phyloP scores from a whole-genome alignment of 1,140 invertebrate genomes.

The Sycophila sp. region DNA sequence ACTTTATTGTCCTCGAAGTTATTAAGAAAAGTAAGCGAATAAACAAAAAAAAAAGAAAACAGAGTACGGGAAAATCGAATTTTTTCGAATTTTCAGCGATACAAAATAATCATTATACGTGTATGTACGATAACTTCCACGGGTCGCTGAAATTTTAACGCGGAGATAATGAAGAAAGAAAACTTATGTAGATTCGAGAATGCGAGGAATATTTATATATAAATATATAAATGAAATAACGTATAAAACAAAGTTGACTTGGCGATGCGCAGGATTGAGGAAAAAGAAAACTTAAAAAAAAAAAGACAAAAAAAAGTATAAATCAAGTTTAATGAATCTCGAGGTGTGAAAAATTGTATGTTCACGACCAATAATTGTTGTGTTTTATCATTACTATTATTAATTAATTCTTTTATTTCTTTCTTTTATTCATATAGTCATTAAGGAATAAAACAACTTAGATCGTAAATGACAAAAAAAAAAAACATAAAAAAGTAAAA shows the following conservation, averaged over 20 bases:
- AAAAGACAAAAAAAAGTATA: no score
- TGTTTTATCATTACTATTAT: slow-evolving; percentile 11
- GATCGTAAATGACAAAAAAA: no score
- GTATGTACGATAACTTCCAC: slow-evolving; percentile 16
- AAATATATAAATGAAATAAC: no score
- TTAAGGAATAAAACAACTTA: slow-evolving; percentile 16
- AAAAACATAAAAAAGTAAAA: no score
- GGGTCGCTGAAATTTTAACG: background rate
- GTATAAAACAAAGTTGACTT: no score
- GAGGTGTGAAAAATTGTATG: slow-evolving; percentile 15
- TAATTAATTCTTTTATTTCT: background rate
- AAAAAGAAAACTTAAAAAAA: no score
- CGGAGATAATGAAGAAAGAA: no score
- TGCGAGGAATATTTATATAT: background rate
- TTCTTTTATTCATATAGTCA: background rate
- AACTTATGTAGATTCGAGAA: background rate
- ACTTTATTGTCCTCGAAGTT: no score
- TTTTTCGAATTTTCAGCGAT: slow-evolving; percentile 1
- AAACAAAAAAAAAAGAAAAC: no score
- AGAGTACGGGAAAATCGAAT: no score
- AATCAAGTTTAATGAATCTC: no score
- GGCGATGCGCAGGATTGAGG: background rate
- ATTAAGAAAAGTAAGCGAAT: no score
- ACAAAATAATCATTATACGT: slow-evolving; percentile 8
- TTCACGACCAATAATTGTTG: slow-evolving; percentile 6